These are phyloP conservation scores for Neoascia interrupta DNA, from an alignment of 2,888 invertebrate genomes.

Conservation along the genomic window DNA sequence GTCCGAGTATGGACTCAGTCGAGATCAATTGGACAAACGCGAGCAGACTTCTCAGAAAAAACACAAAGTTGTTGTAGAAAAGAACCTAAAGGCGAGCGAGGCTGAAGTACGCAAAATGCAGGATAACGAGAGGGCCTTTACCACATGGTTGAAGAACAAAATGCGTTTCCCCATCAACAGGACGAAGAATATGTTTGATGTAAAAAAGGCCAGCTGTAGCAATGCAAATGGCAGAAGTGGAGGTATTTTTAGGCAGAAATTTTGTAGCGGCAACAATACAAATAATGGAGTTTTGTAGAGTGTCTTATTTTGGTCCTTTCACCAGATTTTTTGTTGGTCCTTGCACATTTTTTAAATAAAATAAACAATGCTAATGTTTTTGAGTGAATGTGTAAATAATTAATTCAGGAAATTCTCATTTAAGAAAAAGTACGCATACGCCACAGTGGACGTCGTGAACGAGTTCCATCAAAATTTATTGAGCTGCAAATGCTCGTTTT, in stretches of 20 bases:
- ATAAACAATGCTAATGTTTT: background rate
- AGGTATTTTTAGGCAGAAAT: slow-evolving; percentile 38
- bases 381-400: no score
- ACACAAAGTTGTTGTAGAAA: slow-evolving; percentile 73
- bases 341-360: slow-evolving; percentile 32
- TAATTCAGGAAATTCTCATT: no score
- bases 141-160: slow-evolving; percentile 81
- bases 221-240: slow-evolving; percentile 65
- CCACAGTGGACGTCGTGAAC: no score
- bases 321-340: slow-evolving; percentile 7
- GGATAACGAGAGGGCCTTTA: slow-evolving; percentile 81
- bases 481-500: no score
- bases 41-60: slow-evolving; percentile 77
- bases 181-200: slow-evolving; percentile 79
- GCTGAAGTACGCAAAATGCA: slow-evolving; percentile 79
- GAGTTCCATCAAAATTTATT: no score
- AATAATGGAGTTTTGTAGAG: slow-evolving; percentile 5
- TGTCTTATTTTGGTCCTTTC: background rate
- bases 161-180: slow-evolving; percentile 79
- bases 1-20: slow-evolving; percentile 81
- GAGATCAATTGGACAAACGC: slow-evolving; percentile 79
- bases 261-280: slow-evolving; percentile 27
- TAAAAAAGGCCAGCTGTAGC: slow-evolving; percentile 70
- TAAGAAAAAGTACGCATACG: no score
- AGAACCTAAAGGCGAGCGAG: slow-evolving; percentile 78